phyloP scores from a whole-genome alignment of 2,888 invertebrate genomes.

The Eulithis prunata region DNA sequence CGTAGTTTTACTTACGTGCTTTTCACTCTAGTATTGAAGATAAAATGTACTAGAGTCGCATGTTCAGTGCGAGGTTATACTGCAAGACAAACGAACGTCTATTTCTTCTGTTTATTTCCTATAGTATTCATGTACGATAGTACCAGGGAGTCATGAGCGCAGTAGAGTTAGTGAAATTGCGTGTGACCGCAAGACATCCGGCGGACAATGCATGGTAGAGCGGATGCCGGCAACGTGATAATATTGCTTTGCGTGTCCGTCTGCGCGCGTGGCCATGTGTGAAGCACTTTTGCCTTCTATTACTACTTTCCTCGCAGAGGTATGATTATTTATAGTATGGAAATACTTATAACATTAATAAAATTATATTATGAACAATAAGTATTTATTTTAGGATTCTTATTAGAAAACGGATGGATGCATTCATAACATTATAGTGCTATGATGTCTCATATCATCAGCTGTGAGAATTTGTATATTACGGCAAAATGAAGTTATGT shows the following conservation, averaged over 20 bases:
- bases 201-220: conserved; percentile 67
- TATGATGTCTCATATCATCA: not conserved
- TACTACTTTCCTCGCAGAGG: conserved; percentile 21
- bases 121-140: conserved; percentile 18
- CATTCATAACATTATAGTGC: not conserved
- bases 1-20: not conserved
- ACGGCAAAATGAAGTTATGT: conserved; percentile 24
- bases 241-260: conserved; percentile 66
- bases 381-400: too few species aligned
- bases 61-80: conserved; percentile 5
- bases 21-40: conserved; percentile 4
- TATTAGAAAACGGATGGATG: too few species aligned
- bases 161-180: conserved; percentile 79
- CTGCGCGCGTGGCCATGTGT: conserved; percentile 49
- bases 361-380: too few species aligned
- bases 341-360: not conserved
- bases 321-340: not conserved
- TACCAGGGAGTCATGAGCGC: conserved; percentile 64
- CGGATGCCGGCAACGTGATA: conserved; percentile 77
- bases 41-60: conserved; percentile 10
- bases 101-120: conserved; percentile 17
- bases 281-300: conserved; percentile 41
- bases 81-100: not conserved
- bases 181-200: conserved; percentile 83
- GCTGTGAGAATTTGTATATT: conserved; percentile 17